Conservation (phyloP, 2,888 invertebrate species). For the Tyria jacobaeae region DNA sequence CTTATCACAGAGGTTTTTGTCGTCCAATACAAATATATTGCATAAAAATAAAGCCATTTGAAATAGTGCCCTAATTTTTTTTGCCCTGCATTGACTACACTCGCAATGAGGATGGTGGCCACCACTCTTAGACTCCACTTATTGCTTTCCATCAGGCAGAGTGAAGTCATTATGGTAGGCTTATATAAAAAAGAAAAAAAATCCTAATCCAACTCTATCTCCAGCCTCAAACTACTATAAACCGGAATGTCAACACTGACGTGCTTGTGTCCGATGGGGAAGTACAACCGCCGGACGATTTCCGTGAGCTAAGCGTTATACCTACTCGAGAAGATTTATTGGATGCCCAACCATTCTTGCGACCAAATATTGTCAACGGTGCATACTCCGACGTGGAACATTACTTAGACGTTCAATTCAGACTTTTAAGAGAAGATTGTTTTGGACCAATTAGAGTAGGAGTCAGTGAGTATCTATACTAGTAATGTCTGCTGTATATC, state of each 20-base stretch:
- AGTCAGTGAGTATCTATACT: constrained; percentile 71
- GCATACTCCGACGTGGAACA: constrained; percentile 88
- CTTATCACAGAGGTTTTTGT: too few species aligned
- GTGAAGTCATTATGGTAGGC: too few species aligned
- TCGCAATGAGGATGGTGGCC: too few species aligned
- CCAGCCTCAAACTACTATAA: constrained; percentile 6
- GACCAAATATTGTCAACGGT: constrained; percentile 87
- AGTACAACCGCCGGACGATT: constrained; percentile 67
- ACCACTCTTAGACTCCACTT: too few species aligned
- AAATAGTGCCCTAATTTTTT: too few species aligned
- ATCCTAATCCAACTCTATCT: too few species aligned
- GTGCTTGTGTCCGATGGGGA: constrained; percentile 22
- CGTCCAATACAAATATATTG: too few species aligned
- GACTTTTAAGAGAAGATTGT: constrained; percentile 93
- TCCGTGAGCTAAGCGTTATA: constrained; percentile 67
- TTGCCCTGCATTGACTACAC: too few species aligned
- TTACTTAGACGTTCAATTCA: constrained; percentile 92
- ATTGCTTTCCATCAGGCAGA: too few species aligned
- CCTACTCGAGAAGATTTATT: constrained; percentile 68
- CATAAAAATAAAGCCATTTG: too few species aligned
- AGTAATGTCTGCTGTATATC: not conserved
- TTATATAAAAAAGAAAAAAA: too few species aligned
- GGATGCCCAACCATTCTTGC: constrained; percentile 60
- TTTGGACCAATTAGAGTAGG: constrained; percentile 90
- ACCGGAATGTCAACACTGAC: not conserved